Percentiles rank a stretch among this genome's conserved stretches.
Conservation (phyloP, 2,888 invertebrate species). For the Boloria euphrosyne region DNA sequence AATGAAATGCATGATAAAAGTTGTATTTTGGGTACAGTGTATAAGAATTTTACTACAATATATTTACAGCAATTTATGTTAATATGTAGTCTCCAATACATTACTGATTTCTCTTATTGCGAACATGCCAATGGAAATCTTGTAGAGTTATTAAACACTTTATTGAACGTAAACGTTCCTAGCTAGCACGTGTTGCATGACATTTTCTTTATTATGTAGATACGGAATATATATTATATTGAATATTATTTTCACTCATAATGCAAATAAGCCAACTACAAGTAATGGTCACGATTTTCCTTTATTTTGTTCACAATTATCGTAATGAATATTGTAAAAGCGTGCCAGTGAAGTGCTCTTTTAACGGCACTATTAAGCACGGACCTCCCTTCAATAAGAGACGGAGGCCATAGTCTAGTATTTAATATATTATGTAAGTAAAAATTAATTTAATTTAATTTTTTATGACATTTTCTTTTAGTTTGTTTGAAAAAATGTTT, state of each 20-base stretch:
- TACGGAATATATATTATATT: constrained; percentile 15
- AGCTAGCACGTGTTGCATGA: constrained; percentile 22
- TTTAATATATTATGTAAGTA: no score
- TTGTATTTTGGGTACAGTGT: no score
- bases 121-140: constrained; percentile 6
- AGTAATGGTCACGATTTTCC: constrained; percentile 26
- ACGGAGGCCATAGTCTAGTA: no score
- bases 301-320: constrained; percentile 27
- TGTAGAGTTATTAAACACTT: constrained; percentile 1
- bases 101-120: neutral
- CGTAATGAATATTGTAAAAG: constrained; percentile 19
- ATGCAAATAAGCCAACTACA: constrained; percentile 9
- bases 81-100: no score
- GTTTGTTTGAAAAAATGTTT: no score
- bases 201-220: constrained; percentile 7
- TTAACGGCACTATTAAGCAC: no score
- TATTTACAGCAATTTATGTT: no score
- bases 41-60: no score
- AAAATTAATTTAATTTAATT: no score
- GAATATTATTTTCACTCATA: constrained; percentile 22
- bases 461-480: no score
- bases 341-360: neutral
- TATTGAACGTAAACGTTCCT: constrained; percentile 10
- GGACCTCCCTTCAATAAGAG: no score
- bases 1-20: no score